Conservation (phyloP, 2,797 vertebrate genomes). For the Tadarida brasiliensis region DNA sequence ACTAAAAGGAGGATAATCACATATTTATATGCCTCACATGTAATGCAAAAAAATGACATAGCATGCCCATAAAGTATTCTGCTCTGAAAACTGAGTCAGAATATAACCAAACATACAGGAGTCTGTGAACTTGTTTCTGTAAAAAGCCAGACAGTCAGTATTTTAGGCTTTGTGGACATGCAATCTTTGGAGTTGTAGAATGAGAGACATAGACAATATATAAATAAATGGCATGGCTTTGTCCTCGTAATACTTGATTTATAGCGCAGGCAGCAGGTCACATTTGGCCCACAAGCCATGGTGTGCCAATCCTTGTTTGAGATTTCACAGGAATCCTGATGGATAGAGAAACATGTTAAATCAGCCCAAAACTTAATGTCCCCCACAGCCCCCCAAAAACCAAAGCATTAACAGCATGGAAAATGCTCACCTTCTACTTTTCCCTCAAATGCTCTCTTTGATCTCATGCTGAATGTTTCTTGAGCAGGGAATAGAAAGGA, state of each 20-base stretch:
- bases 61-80: neutral
- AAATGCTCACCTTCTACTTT: conserved; percentile 3
- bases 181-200: neutral
- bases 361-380: neutral
- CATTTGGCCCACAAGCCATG: neutral
- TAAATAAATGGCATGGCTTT: neutral
- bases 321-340: neutral
- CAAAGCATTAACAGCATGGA: neutral
- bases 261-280: neutral
- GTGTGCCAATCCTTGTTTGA: neutral
- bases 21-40: neutral
- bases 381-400: neutral
- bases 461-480: neutral
- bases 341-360: neutral
- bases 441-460: neutral
- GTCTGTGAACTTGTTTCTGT: neutral
- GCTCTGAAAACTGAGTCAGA: neutral
- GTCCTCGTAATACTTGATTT: neutral
- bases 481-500: neutral
- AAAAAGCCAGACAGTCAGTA: neutral
- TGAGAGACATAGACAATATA: neutral
- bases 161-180: neutral
- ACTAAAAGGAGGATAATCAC: neutral
- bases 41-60: neutral
- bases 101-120: neutral